Percentiles rank a stretch among this genome's conserved stretches.
phyloP scores from a whole-genome alignment of 1,140 invertebrate genomes.

The Megalopta genalis region DNA sequence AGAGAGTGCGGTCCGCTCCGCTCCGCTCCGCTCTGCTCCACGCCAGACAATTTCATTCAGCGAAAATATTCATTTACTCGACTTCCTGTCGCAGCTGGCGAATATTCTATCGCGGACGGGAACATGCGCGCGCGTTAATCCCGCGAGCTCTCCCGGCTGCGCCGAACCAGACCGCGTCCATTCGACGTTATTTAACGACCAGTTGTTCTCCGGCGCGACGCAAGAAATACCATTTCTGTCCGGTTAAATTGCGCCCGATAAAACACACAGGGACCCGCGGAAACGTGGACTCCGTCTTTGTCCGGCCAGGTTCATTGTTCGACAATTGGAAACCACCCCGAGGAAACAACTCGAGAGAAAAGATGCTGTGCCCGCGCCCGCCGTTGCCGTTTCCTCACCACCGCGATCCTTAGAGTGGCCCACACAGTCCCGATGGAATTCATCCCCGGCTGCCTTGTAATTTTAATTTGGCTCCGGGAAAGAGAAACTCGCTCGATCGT shows the following conservation, averaged over 20 bases:
- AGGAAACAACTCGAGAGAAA: background rate
- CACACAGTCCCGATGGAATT: background rate
- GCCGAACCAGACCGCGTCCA: background rate
- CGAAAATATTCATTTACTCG: constrained; percentile 41
- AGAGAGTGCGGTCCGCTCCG: too few relatives aligned
- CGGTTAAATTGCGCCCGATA: background rate
- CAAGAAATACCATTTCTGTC: constrained; percentile 12
- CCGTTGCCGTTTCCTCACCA: too few relatives aligned
- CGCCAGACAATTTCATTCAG: constrained; percentile 45
- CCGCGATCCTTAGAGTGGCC: background rate
- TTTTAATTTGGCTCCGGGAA: background rate
- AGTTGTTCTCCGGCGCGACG: constrained; percentile 2
- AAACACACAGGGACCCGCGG: background rate
- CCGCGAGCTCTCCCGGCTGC: background rate
- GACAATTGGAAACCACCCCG: background rate
- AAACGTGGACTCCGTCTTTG: background rate
- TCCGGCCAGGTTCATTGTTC: background rate
- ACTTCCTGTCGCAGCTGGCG: constrained; percentile 45
- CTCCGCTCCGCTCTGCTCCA: background rate
- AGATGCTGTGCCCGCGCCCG: too few relatives aligned
- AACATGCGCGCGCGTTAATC: constrained; percentile 31
- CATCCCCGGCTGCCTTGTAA: background rate
- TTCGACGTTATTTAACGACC: constrained; percentile 12
- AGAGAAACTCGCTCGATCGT: too few relatives aligned
- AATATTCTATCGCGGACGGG: constrained; percentile 34